phyloP scores from a whole-genome alignment of 2,113 vertebrate genomes.

The Heterochromis multidens region DNA sequence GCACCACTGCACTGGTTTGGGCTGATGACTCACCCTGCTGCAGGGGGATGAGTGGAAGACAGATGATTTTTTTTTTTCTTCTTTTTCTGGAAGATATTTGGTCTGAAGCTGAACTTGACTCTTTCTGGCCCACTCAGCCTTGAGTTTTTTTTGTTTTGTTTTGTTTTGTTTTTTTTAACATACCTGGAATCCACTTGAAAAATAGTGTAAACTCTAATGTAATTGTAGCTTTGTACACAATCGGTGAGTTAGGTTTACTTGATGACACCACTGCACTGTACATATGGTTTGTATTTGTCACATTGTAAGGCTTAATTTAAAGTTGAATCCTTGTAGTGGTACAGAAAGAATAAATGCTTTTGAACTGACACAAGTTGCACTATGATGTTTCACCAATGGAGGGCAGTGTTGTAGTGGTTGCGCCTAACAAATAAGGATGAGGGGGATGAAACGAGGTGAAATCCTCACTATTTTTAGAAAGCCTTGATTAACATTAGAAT shows the following conservation, averaged over 20 bases:
- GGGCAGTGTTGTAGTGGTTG: constrained; percentile 27
- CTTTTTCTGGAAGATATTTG: not conserved
- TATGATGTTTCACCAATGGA: constrained; percentile 31
- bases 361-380: not conserved
- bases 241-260: constrained; percentile 35
- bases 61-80: not conserved
- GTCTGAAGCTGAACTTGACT: constrained; percentile 26
- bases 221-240: constrained; percentile 3
- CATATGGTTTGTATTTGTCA: constrained; percentile 34
- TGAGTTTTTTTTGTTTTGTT: not conserved
- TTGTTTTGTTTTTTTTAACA: no score
- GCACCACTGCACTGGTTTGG: not conserved
- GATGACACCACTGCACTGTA: constrained; percentile 51
- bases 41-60: constrained; percentile 22
- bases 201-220: not conserved
- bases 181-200: constrained; percentile 79
- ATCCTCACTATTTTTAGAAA: constrained; percentile 11
- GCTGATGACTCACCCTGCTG: constrained; percentile 67
- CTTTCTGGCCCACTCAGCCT: not conserved
- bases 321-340: not conserved
- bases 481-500: constrained; percentile 8
- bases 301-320: constrained; percentile 51
- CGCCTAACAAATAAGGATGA: not conserved
- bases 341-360: constrained; percentile 45
- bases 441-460: not conserved